Base-by-base conservation (phyloP, 1,140 invertebrate species). In the Phenacoccus solenopsis region DNA sequence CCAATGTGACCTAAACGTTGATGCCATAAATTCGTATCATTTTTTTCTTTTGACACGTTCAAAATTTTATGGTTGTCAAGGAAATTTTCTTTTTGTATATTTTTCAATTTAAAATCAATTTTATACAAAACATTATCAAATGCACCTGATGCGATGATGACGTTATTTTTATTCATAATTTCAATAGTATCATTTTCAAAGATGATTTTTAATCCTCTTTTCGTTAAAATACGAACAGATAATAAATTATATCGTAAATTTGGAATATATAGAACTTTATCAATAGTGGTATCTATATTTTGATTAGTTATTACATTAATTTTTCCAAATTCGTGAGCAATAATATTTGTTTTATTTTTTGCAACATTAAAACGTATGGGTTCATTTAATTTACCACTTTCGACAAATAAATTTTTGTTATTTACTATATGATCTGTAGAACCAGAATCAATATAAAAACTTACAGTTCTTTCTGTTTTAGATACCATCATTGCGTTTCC, bases 361-460 rank as follows among this genome's bases (percentile, higher is more conserved):
- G 70, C 30, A 0, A 70, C 64, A 25, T 21, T 28, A 38, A 70
- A 64, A n/a, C 25, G 16, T 12, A 67, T 67, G 28, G 70, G 59
- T 24, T 21, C 28, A 67, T 64, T 28, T 22, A 70, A 57, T 28
- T 32, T 22, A 32, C 22, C 12, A 56, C 67, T 67, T 12, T 67
- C 61, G 20, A 13, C 27, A 20, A 70, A 67, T 24, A 1, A 61
- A n/a, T 1, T 24, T 38, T 70, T 56, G 35, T 24, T 27, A 49
- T 70, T 67, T 1, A 67, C 27, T 22, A 70, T 70, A 32, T 70
- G 70, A n/a, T 70, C 59, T 22, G 61, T 67, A 20, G 61, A 28
- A 35, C 70, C 70, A 1, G 61, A 70, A 49, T 70, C 70, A n/a
- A 70, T 27, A 28, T 59, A 57, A 38, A 38, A 70, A 38, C 30